These are phyloP conservation scores for Stenodema calcarata DNA, from an alignment of 2,888 invertebrate species.

Conservation along the genomic window DNA sequence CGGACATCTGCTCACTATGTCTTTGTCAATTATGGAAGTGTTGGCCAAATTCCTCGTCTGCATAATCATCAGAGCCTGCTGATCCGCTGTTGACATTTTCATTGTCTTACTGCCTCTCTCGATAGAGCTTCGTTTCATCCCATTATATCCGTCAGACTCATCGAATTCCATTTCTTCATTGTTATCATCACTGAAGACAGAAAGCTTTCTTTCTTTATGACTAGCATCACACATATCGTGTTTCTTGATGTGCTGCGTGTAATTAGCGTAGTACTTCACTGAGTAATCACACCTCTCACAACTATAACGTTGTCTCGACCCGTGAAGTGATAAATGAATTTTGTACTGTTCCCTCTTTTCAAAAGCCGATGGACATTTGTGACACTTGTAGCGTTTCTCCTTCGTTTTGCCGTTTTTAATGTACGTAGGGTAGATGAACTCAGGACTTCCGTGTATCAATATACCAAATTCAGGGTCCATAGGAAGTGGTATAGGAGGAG, in stretches of 20 bases:
- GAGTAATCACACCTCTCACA: constrained; percentile 88
- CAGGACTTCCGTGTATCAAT: constrained; percentile 76
- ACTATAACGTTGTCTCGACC: constrained; percentile 80
- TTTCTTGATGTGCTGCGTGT: constrained; percentile 71
- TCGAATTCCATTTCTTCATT: constrained; percentile 1
- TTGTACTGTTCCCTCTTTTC: constrained; percentile 85
- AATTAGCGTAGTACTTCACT: constrained; percentile 84
- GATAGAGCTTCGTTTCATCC: not conserved
- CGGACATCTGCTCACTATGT: constrained; percentile 73
- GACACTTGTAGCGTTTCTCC: constrained; percentile 81
- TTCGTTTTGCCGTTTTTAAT: constrained; percentile 76
- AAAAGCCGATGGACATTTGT: constrained; percentile 86
- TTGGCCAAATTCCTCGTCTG: constrained; percentile 64
- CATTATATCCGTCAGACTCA: not conserved
- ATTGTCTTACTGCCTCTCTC: constrained; percentile 63
- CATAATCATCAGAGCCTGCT: constrained; percentile 68
- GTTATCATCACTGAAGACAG: constrained; percentile 57
- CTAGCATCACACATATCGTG: constrained; percentile 48
- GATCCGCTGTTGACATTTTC: constrained; percentile 69
- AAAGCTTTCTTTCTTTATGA: constrained; percentile 42
- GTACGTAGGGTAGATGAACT: constrained; percentile 77
- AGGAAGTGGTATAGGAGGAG: constrained; percentile 53
- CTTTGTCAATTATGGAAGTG: constrained; percentile 65
- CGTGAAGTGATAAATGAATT: constrained; percentile 81
- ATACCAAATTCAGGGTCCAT: constrained; percentile 73